Base-by-base conservation (phyloP, 1,140 invertebrate species). In the Drosophila bipectinata region DNA sequence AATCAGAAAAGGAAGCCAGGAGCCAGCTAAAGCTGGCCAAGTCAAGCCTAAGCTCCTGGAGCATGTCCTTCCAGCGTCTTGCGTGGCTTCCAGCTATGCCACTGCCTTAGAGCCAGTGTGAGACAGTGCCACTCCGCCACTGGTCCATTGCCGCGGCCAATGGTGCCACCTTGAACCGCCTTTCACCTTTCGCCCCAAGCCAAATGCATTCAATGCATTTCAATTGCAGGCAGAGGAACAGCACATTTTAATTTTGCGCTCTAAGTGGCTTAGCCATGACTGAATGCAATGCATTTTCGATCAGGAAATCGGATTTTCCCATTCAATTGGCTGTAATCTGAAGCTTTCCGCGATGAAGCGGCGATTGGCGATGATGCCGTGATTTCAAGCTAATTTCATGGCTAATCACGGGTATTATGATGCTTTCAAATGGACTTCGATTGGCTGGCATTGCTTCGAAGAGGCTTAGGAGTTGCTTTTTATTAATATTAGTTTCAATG, bases 271-370 rank as follows among this genome's bases (percentile, higher is more conserved):
- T 85, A 85, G 34, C 39, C 44, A 12, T 26, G 48, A 76, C 75
- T 77, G 79, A 81, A 81, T 82, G 74, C 52, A 66, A 58, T 82
- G 74, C 78, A 74, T 81, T 80, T 77, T 77, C 76, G 78, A 81
- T 80, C 68, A 73, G 61, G 8, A 79, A 61, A 39, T 57, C 55
- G 37, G 37, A 69, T 61, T 77, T 77, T 67, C 48, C 14, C 48
- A 24, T 34, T 62, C 59, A 62, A 62, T 54, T 62, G 59, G 15
- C 49, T 24, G 26, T 62, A 62, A 62, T 54, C 59, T 30, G 26
- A 30, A 26, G 49, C n/a, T 21, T 6, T 2, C 24, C 44, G 10
- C 15, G 21, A 21, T 21, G 21, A 21, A 21, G 21, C 21, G 6
- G 21, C 14, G 18, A n/a, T 34, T 30, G 34, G 8, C 34, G 45